These are phyloP conservation scores for Otolemur garnettii DNA, from an alignment of 2,113 vertebrate species.

Conservation along the genomic window DNA sequence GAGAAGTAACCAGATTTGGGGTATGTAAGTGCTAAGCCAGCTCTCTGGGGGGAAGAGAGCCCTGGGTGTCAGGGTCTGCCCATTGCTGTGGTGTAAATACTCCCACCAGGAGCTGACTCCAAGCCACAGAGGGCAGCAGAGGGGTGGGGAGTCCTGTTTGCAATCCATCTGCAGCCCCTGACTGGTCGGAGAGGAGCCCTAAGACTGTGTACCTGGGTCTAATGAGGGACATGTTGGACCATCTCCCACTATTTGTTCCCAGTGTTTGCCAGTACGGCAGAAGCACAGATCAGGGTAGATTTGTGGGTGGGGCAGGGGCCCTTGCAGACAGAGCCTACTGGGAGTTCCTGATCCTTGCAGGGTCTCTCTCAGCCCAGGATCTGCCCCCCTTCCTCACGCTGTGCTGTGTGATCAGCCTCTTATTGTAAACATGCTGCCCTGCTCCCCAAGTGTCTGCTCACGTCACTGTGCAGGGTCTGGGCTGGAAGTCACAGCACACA, in stretches of 20 bases:
- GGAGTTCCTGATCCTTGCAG: not conserved
- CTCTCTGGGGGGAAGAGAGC: not conserved
- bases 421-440: rapidly evolving
- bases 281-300: not conserved
- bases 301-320: not conserved
- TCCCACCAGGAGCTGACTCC: rapidly evolving
- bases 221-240: not conserved
- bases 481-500: rapidly evolving
- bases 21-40: not conserved
- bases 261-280: not conserved
- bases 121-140: rapidly evolving
- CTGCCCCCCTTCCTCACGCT: rapidly evolving
- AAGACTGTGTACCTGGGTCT: rapidly evolving
- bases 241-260: not conserved
- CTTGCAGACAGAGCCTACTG: rapidly evolving
- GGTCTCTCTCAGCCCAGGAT: not conserved
- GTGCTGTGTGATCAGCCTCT: rapidly evolving
- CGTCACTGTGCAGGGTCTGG: not conserved
- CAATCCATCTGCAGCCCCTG: not conserved
- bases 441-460: rapidly evolving
- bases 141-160: rapidly evolving
- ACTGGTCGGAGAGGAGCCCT: not conserved
- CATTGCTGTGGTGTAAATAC: rapidly evolving
- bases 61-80: not conserved
- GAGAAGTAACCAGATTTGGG: not conserved